These are phyloP conservation scores for Cisticola juncidis DNA, from an alignment of 2,113 vertebrate genomes.

Conservation along the genomic window DNA sequence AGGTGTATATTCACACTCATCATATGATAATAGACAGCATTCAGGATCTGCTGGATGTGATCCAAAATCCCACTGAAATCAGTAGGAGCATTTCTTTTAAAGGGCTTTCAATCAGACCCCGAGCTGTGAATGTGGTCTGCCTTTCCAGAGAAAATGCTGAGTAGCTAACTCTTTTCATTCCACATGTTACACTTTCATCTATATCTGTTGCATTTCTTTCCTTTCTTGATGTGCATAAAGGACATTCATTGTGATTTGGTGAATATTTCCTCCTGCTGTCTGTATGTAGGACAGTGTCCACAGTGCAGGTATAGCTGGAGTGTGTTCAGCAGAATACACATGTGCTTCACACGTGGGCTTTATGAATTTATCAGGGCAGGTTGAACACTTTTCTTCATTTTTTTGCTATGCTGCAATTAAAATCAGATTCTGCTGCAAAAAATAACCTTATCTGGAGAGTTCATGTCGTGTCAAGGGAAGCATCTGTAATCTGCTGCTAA, in stretches of 20 bases:
- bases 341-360: background rate
- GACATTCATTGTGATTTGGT: background rate
- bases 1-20: background rate
- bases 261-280: background rate
- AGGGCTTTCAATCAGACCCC: background rate
- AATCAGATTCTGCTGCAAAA: background rate
- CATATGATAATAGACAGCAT: background rate
- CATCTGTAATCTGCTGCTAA: background rate
- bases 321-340: background rate
- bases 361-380: background rate
- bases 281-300: background rate
- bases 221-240: background rate
- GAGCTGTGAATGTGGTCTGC: background rate
- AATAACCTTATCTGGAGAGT: background rate
- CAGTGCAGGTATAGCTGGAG: background rate
- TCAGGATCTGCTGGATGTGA: background rate
- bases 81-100: background rate
- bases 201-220: background rate
- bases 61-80: background rate
- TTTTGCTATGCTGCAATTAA: background rate
- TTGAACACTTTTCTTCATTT: background rate
- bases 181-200: background rate
- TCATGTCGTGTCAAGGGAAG: fast-evolving
- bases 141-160: background rate
- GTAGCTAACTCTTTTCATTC: background rate